A percentile compares a stretch with the other conserved stretches of the same genome.
Conservation (phyloP, 2,888 invertebrate species). For the Phyllotreta striolata region DNA sequence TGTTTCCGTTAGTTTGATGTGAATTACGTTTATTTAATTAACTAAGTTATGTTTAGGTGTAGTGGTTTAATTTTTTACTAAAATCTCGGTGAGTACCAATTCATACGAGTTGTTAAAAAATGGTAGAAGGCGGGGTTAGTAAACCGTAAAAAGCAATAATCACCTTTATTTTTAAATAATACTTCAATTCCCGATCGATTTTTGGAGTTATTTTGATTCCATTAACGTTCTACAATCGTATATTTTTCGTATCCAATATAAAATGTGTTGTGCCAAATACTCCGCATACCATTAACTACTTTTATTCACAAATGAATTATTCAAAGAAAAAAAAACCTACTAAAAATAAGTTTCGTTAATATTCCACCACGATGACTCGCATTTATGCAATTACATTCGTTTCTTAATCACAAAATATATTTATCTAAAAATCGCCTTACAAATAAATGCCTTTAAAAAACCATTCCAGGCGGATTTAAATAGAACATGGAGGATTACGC, state of each 20-base stretch:
- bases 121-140: conserved; percentile 31
- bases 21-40: background rate
- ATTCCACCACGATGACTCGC: background rate
- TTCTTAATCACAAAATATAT: no score
- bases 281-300: conserved; percentile 33
- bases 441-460: background rate
- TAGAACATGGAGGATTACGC: conserved; percentile 42
- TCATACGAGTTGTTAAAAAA: conserved; percentile 15
- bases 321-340: conserved; percentile 10
- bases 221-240: background rate
- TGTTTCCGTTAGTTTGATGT: conserved; percentile 6
- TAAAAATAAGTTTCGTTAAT: background rate
- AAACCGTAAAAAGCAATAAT: conserved; percentile 18
- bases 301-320: conserved; percentile 27
- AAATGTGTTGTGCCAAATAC: conserved; percentile 38
- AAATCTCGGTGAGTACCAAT: conserved; percentile 17
- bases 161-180: background rate
- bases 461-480: conserved; percentile 21
- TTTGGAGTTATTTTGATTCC: conserved; percentile 2
- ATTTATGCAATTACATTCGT: background rate
- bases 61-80: background rate
- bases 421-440: background rate
- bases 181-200: background rate
- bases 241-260: conserved; percentile 1
- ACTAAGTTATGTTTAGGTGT: conserved; percentile 6